Conservation (phyloP, 2,888 invertebrate genomes). For the Pseudococcus jackbeardsleyi region DNA sequence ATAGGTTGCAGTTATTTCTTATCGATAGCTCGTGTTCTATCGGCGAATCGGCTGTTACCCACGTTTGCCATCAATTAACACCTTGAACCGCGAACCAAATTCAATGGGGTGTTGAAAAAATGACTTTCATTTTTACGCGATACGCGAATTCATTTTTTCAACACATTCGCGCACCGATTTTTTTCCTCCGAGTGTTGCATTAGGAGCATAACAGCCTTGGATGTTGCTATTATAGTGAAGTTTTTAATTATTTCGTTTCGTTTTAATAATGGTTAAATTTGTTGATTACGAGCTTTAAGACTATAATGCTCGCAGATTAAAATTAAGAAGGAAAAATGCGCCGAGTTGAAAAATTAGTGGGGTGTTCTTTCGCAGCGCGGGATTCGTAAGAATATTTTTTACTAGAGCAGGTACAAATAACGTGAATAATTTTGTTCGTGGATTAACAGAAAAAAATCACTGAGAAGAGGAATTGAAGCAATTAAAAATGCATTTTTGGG, state of each 20-base stretch:
- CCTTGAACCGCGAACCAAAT: background rate
- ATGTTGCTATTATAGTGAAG: background rate
- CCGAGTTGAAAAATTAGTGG: background rate
- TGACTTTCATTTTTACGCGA: background rate
- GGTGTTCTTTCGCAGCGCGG: background rate
- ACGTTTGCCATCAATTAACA: background rate
- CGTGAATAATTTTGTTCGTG: background rate
- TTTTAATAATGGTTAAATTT: background rate
- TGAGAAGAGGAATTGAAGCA: background rate
- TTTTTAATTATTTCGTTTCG: slow-evolving; percentile 8
- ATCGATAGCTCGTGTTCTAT: background rate
- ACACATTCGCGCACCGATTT: background rate
- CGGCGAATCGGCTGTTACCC: too few species aligned
- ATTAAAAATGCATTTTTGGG: background rate
- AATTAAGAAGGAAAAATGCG: background rate
- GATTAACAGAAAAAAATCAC: background rate
- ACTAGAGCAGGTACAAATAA: background rate
- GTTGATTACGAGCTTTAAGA: background rate
- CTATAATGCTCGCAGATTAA: background rate
- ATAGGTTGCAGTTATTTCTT: background rate
- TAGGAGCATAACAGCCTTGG: slow-evolving; percentile 12
- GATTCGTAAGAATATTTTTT: background rate
- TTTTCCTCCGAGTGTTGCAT: background rate
- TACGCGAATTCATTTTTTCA: background rate
- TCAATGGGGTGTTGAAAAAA: background rate